Base-by-base conservation (phyloP, 2,113 vertebrate species). In the Alligator mississippiensis region DNA sequence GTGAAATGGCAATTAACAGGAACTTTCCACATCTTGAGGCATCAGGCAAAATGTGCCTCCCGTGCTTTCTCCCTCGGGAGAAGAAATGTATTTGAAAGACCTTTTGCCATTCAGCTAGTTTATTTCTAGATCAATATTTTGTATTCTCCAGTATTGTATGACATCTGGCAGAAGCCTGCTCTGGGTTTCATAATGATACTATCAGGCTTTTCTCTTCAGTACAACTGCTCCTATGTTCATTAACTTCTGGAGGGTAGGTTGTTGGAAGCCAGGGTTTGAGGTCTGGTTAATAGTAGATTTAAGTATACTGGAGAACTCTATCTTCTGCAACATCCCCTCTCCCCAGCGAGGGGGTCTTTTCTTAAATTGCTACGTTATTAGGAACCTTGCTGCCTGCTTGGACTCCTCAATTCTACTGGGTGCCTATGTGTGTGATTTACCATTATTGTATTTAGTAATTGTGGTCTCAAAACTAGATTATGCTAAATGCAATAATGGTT, bases 321-420 rank as follows among this genome's bases (percentile, higher is more conserved):
- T 68, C 57, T 6, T 16, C 55, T 84, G 68, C 10, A 59, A 34
- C 3, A 24, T 84, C 58, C 13, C 16, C 0, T 1, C 38, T 38
- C 38, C 1, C 30, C 63, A 11, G 16, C 0, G 2, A 38, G 21
- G 61, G 66, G 17, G n/a, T 70, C n/a, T 30, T 9, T 58, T 80
- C 15, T 77, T 87, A 58, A 77, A 63, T 62, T 82, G 66, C 2
- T 1, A n/a, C 17, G 9, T 17, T 30, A 17, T 12, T 70, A 0
- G 0, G 24, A 81, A 75, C 66, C 72, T 90, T 0, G 0, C 22
- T 10, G 14, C 90, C 82, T 64, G 24, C 83, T 70, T 85, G 80
- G 80, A 70, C 86, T 95, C 77, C 84, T 90, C 22, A 5, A 9
- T 84, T 94, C 84, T 93, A 61, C 63, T 90, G 85, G 38, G 90